Evolutionary conservation across 2,888 invertebrate genomes (phyloP).

Genomic region (Gortyna flavago): DNA sequence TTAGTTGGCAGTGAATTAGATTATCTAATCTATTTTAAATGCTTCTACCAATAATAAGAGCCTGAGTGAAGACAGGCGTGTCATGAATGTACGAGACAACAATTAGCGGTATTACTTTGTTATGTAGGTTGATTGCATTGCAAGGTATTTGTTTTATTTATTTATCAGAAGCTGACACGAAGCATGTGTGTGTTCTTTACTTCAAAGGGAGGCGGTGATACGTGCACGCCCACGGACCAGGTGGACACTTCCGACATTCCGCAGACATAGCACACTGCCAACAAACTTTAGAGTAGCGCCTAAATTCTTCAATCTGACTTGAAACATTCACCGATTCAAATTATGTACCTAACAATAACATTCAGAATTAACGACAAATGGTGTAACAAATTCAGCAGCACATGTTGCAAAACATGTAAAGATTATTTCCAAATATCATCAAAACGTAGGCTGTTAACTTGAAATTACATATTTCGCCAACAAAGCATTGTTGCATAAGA

Average conservation of each 20-base stretch:
- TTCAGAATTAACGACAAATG: conserved; percentile 16
- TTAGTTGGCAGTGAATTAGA: neutral
- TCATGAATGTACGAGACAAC: conserved; percentile 63
- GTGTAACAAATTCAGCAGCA: conserved; percentile 25
- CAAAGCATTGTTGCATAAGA: conserved; percentile 83
- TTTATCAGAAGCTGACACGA: conserved; percentile 68
- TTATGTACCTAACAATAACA: conserved; percentile 22
- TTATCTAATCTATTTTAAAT: neutral
- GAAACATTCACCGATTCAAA: conserved; percentile 41
- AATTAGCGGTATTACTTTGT: conserved; percentile 73
- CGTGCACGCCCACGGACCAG: conserved; percentile 81
- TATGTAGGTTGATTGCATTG: conserved; percentile 77
- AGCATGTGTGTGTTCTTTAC: conserved; percentile 71
- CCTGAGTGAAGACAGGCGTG: conserved; percentile 27
- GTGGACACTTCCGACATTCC: conserved; percentile 81
- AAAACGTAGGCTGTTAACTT: conserved; percentile 74
- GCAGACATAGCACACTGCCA: conserved; percentile 77
- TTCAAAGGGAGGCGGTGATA: conserved; percentile 79
- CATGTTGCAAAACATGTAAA: conserved; percentile 29
- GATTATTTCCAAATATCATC: conserved; percentile 58
- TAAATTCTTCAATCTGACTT: conserved; percentile 73
- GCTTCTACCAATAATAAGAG: conserved; percentile 3
- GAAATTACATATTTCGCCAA: conserved; percentile 77
- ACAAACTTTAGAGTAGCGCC: conserved; percentile 75
- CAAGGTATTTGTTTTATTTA: conserved; percentile 69